Evolutionary conservation across 2,797 vertebrate genomes (phyloP).

Genomic region (Sebastes trivittatus): DNA sequence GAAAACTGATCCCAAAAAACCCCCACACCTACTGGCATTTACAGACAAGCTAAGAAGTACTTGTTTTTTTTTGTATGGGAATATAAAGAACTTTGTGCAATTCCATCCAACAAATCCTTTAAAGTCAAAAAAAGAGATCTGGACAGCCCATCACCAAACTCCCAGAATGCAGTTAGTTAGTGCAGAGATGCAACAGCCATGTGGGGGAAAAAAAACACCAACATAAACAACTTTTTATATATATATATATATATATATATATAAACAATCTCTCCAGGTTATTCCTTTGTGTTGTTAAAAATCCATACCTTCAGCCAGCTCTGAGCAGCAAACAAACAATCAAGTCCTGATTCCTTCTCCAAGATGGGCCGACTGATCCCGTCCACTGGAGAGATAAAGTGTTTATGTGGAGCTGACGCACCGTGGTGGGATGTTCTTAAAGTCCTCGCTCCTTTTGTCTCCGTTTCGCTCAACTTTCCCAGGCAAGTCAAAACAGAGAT

Average conservation of each 20-base stretch:
- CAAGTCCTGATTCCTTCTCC: conserved; percentile 29
- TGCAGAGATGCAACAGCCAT: conserved; percentile 43
- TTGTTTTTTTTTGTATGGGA: neutral
- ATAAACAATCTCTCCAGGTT: neutral
- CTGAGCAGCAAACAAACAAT: conserved; percentile 5
- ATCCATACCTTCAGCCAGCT: conserved; percentile 67
- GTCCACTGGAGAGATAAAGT: conserved; percentile 23
- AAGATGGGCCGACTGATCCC: conserved; percentile 17
- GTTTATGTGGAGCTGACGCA: conserved; percentile 33
- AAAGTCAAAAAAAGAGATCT: neutral
- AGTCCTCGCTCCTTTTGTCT: conserved; percentile 60
- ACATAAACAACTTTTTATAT: neutral
- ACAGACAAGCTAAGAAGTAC: neutral
- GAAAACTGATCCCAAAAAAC: conserved; percentile 35
- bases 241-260: too few species aligned
- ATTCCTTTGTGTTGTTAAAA: neutral
- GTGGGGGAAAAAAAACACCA: conserved; percentile 18
- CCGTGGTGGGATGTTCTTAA: conserved; percentile 64
- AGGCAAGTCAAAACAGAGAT: conserved; percentile 79
- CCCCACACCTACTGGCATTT: neutral
- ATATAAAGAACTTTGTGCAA: conserved; percentile 10
- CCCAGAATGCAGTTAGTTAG: conserved; percentile 39
- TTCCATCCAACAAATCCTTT: neutral
- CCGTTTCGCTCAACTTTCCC: conserved; percentile 69
- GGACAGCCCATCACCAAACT: conserved; percentile 64